A percentile compares a stretch with the other conserved stretches of the same genome.
phyloP scores from a whole-genome alignment of 2,113 vertebrate genomes.

The Brachyhypopomus occidentalis region DNA sequence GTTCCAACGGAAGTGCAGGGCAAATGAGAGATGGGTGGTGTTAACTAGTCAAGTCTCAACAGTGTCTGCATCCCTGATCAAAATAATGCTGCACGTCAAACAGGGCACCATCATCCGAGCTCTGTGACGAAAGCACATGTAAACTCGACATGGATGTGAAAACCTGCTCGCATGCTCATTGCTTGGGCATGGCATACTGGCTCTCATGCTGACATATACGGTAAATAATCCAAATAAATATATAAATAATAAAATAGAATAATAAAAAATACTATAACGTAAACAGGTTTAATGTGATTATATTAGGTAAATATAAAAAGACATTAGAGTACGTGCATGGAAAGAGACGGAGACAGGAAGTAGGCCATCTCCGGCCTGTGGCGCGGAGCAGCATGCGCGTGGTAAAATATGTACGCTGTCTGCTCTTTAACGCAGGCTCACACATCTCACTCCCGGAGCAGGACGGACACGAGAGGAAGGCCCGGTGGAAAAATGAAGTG shows the following conservation, averaged over 20 bases:
- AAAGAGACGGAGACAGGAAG: slow-evolving; percentile 29
- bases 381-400: slow-evolving; percentile 68
- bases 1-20: slow-evolving; percentile 53
- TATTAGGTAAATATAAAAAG: neutral
- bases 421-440: slow-evolving; percentile 55
- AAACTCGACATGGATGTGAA: neutral
- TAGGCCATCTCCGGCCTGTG: slow-evolving; percentile 46
- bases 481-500: slow-evolving; percentile 74
- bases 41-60: slow-evolving; percentile 45
- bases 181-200: neutral
- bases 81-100: slow-evolving; percentile 48
- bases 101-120: neutral
- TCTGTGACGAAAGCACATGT: neutral
- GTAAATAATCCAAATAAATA: too few relatives aligned
- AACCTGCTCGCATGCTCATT: too few relatives aligned
- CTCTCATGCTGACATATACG: neutral
- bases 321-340: slow-evolving; percentile 5
- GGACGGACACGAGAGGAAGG: slow-evolving; percentile 72
- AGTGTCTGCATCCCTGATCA: slow-evolving; percentile 41
- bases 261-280: too few relatives aligned
- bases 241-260: too few relatives aligned
- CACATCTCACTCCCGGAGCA: slow-evolving; percentile 67
- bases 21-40: slow-evolving; percentile 45
- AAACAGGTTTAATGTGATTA: too few relatives aligned
- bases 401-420: slow-evolving; percentile 77